These are phyloP conservation scores for Camponotus vicinus DNA, from an alignment of 1,140 invertebrate species.

Conservation along the genomic window DNA sequence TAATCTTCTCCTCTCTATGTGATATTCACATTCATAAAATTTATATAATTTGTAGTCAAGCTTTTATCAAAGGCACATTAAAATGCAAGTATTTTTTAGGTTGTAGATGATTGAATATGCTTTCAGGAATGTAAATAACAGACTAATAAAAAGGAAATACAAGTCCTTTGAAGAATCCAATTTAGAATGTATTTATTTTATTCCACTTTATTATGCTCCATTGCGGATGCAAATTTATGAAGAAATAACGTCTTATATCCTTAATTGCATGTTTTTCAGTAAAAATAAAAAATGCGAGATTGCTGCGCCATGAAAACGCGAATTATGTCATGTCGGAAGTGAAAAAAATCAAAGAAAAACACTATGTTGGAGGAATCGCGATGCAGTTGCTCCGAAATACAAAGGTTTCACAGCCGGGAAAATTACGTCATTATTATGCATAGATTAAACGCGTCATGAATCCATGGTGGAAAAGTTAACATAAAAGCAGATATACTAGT, in stretches of 20 bases:
- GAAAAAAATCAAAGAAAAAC: neutral
- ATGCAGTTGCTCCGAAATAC: slow-evolving; percentile 3
- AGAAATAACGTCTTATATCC: slow-evolving; percentile 48
- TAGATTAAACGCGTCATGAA: slow-evolving; percentile 57
- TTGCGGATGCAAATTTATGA: neutral
- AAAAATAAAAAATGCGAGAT: slow-evolving; percentile 27
- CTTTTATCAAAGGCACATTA: too few relatives aligned
- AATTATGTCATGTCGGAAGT: neutral
- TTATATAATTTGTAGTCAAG: too few relatives aligned
- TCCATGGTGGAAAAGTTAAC: slow-evolving; percentile 38
- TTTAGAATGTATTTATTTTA: too few relatives aligned
- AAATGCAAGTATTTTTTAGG: too few relatives aligned
- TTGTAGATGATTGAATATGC: neutral
- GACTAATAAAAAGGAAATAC: too few relatives aligned
- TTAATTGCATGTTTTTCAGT: slow-evolving; percentile 33
- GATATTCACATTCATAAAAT: neutral
- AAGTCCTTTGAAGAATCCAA: too few relatives aligned
- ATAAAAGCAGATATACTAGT: neutral
- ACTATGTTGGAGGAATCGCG: neutral
- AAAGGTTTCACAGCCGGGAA: neutral
- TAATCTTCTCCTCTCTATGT: neutral
- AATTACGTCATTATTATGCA: neutral
- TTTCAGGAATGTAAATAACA: too few relatives aligned
- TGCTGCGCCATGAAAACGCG: slow-evolving; percentile 19
- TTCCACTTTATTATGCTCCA: neutral